phyloP scores from a whole-genome alignment of 2,888 invertebrate species.

The Machimus atricapillus region DNA sequence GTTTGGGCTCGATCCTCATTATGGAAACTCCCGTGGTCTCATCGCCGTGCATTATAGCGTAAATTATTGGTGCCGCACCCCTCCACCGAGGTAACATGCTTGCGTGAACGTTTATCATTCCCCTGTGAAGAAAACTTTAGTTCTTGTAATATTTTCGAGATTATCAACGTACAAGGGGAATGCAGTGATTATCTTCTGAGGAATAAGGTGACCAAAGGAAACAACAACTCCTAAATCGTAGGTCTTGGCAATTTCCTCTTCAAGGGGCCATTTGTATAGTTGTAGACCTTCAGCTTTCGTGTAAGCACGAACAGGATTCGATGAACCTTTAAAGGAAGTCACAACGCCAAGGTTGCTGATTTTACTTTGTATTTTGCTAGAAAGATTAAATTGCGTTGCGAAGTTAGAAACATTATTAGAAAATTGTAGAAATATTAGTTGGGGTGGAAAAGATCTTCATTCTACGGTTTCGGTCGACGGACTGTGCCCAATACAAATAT shows the following conservation, averaged over 20 bases:
- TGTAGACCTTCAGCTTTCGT: slow-evolving; percentile 66
- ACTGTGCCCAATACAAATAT: too few species aligned
- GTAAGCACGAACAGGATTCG: slow-evolving; percentile 73
- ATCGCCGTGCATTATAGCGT: slow-evolving; percentile 86
- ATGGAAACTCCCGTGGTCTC: slow-evolving; percentile 81
- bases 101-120: slow-evolving; percentile 93
- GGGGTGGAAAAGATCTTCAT: too few species aligned
- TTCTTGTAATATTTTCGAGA: background rate
- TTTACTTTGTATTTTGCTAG: slow-evolving; percentile 23
- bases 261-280: slow-evolving; percentile 73
- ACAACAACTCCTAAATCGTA: slow-evolving; percentile 91
- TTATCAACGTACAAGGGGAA: slow-evolving; percentile 78
- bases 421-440: too few species aligned
- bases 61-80: slow-evolving; percentile 90
- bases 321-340: slow-evolving; percentile 69
- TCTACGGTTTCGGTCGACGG: too few species aligned
- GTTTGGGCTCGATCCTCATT: slow-evolving; percentile 83
- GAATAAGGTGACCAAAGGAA: slow-evolving; percentile 93
- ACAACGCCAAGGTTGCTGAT: slow-evolving; percentile 69
- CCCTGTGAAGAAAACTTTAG: slow-evolving; percentile 64
- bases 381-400: background rate
- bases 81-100: slow-evolving; percentile 91
- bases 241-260: slow-evolving; percentile 56
- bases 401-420: too few species aligned
- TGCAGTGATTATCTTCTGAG: slow-evolving; percentile 72